Evolutionary conservation across 2,113 vertebrate genomes (phyloP).

Genomic region (Ctenomys sociabilis): DNA sequence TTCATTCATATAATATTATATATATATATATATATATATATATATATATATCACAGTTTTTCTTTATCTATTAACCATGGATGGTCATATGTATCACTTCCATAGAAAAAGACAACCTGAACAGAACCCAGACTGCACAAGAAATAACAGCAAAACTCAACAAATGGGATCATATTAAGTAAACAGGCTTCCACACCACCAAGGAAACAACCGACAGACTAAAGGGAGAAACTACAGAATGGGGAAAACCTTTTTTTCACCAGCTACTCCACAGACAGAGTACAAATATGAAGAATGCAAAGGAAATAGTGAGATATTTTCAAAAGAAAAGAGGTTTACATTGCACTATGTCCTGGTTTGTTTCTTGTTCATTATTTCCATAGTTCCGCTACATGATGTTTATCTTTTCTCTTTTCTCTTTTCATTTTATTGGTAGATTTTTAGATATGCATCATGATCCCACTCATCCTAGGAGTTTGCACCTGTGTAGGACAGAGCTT

Average conservation of each 20-base stretch:
- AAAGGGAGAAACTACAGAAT: background rate
- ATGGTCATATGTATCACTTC: background rate
- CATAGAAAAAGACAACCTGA: background rate
- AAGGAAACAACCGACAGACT: background rate
- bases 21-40: no score
- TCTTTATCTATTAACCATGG: background rate
- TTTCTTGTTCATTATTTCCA: background rate
- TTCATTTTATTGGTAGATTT: background rate
- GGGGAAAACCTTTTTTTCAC: background rate
- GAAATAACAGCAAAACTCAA: background rate
- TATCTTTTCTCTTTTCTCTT: background rate
- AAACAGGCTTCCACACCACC: background rate
- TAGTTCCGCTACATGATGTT: background rate
- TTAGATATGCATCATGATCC: background rate
- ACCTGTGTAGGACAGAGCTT: background rate
- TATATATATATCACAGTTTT: background rate
- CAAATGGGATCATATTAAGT: background rate
- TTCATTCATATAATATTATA: background rate
- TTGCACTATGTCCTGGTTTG: background rate
- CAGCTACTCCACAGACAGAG: background rate
- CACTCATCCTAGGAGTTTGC: background rate
- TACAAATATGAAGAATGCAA: background rate
- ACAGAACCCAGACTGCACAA: background rate
- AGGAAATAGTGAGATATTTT: background rate
- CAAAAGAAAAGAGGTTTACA: background rate